Evolutionary conservation across 2,797 vertebrate genomes (phyloP), one percentile per base, ranked within the genome.

Genomic region (Allenopithecus nigroviridis): DNA sequence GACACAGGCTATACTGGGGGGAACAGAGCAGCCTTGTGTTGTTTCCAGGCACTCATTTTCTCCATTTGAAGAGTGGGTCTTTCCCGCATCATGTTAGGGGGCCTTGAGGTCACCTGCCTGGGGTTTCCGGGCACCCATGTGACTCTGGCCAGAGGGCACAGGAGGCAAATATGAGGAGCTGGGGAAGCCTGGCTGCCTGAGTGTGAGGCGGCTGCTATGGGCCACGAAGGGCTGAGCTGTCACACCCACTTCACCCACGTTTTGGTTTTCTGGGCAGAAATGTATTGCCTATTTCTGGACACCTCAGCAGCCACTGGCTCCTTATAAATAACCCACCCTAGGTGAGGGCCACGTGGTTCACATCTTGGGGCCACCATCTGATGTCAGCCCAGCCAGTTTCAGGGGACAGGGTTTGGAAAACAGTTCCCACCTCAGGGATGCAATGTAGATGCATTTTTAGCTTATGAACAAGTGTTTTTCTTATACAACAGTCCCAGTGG

Each of bases 271-370:
- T 89, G 80, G 59, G 48, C 86, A 57, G 75, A 97, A 95, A 90
- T 10, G 50, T 96, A 97, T 96, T 94, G 95, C 79, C 98, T 98
- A 96, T 98, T 97, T 97, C 94, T 88, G 96, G 97, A 50, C 48
- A 12, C 43, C 80, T 94, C 97, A 98, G 98, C 97, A 97, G 96
- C 95, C 39, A 41, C 89, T 1, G 5, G 39, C 75, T 94, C 89
- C 98, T 97, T 97, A 95, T 95, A 96, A 96, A 96, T 78, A 75
- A 36, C 72, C 83, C 43, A 0, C 1, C 19, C 59, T 33, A 41
- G 84, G 26, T 21, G 1, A 4, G 0, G 43, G 93, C 81, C 68
- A 39, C 1, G 5, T 2, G 41, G 1, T 1, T 61, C 43, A 91
- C 91, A 46, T 14, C 48, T 33, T 16, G 41, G 22, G 39, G n/a